Base-by-base conservation (phyloP, 2,797 vertebrate genomes). In the Peromyscus attwateri region DNA sequence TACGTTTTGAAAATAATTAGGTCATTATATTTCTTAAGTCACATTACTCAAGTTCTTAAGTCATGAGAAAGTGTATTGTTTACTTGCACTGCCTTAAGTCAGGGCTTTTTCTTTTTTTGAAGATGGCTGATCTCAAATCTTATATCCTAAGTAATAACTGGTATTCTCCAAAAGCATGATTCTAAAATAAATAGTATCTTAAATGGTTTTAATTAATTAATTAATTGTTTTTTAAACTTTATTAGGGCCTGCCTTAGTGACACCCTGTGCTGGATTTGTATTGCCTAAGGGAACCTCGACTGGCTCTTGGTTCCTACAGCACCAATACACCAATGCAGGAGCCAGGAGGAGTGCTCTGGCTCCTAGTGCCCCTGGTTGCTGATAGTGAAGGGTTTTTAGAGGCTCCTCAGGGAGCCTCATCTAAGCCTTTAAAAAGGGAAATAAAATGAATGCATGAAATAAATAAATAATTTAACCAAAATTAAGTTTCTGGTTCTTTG, bases 391-490 rank as follows among this genome's bases (percentile, higher is more conserved):
- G 97, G 97, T 98, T 98, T 97, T 96, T 96, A 98, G 87, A 97
- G 97, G 97, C 96, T 98, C 97, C 96, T 97, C 80, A 97, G 98
- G 64, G 95, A 98, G 97, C 98, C 97, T 98, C 97, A 98, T 98
- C 97, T 97, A 98, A 98, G 98, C 98, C 97, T 98, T 89, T 98
- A 95, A 98, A 97, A 98, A 98, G 97, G 96, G 97, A 97, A 96
- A 97, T 94, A 96, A 97, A 96, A 97, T 85, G 96, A 95, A 95
- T 94, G 80, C 71, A 97, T 96, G 96, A 98, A 98, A 99, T 98
- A 98, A 99, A 99, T 98, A 98, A 97, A 98, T 98, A 98, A 98
- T 98, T 98, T 98, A 98, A 98, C 97, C 98, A 98, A 98, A 98
- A 98, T 98, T 97, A 98, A 95, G 98, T 98, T 98, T 98, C 98